Evolutionary conservation across 2,888 invertebrate species (phyloP), one percentile per base, ranked within the genome.

Genomic region (Drosophila kanekoi): DNA sequence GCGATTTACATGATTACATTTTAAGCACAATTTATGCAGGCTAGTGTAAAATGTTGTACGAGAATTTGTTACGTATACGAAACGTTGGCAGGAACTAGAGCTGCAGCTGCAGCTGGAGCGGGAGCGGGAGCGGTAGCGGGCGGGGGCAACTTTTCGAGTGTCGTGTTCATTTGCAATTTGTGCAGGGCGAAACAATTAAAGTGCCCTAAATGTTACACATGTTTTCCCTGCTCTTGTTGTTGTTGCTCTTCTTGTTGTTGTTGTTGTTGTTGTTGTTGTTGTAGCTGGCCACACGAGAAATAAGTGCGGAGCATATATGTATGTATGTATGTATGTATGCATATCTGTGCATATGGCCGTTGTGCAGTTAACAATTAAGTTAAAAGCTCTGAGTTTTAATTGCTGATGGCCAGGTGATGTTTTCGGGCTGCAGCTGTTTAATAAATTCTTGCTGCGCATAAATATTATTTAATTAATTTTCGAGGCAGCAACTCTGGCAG

Each of bases 151-250:
- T 86, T 88, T 83, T 79, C 48, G 57, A 80, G 71, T 75, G 82
- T 88, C 83, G 88, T 84, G 89, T 83, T 88, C 87, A 80, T 88
- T 86, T 88, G 84, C 84, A 84, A 84, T 84, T 89, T 89, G 82
- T 76, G 88, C 72, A 44, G 62, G 60, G 64, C 63, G 65, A 82
- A 86, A 86, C 84, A 88, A 86, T 88, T 88, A 84, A 78, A 80
- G 77, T 63, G 62, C 72, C 45, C 77, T 71, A 77, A 82, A 72
- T 74, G 77, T 23, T 68, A 68, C 75, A 82, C 72, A 79, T 73
- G 68, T 62, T 65, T 28, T 43, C 60, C 18, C 43, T 18, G 28
- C 35, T 63, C 58, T 66, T 63, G 38, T 37, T 23, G 3, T 33
- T 33, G 33, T 10, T 33, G 10, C 5, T 65, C 33, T 48, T 66